Evolutionary conservation across 2,797 vertebrate genomes (phyloP), one percentile per base, ranked within the genome.

Genomic region (Cuniculus paca): DNA sequence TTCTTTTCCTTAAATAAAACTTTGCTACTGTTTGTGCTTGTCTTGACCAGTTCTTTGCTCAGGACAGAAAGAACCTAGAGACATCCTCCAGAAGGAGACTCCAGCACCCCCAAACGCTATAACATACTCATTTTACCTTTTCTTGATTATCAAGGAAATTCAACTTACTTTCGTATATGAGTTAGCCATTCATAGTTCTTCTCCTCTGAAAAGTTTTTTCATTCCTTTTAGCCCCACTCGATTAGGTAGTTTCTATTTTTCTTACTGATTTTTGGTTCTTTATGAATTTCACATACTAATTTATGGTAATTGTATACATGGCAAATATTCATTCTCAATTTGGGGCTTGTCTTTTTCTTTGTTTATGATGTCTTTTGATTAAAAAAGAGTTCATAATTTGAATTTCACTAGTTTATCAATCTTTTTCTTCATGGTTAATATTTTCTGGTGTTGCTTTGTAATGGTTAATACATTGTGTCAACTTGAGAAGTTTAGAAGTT

Each of bases 191-290:
- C 36, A 54, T 88, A 19, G 54, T 45, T 95, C 14, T 24, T 86
- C 22, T 83, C 65, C 80, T 60, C 31, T 89, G 80, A 81, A 90
- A 85, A 86, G 7, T 12, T 31, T 65, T 84, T 85, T 82, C 6
- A 52, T 72, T 82, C 17, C n/a, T 72, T 31, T 72, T 78, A 54
- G 45, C 75, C 31, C 60, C 72, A 74, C 77, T 90, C 48, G 75
- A 5, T 26, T 80, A 61, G 13, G 17, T 61, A 70, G 13, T 48
- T 84, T 80, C 17, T 39, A 13, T 60, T 34, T 91, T 82, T 84
- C 54, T 65, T 28, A 54, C 50, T 70, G 68, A 61, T 81, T 92
- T 95, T 95, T 86, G 86, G 26, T 77, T 95, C 54, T 95, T 77
- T 11, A 56, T 70, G 36, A 65, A 61, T 77, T 50, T 74, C 65